A percentile compares a stretch with the other conserved stretches of the same genome.
phyloP scores from a whole-genome alignment of 2,888 invertebrate species.

The Lasius platythorax region DNA sequence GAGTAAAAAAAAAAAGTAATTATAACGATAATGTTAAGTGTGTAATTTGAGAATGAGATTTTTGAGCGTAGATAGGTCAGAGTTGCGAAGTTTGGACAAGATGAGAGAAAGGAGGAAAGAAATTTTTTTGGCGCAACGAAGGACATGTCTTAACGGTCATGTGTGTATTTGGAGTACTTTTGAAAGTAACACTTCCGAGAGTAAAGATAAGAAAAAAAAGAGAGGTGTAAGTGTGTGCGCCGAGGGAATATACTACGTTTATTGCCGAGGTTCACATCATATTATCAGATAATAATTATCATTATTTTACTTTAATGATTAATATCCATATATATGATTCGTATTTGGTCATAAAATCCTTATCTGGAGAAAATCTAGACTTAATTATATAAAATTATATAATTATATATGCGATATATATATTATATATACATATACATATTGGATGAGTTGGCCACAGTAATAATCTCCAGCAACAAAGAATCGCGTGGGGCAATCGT shows the following conservation, averaged over 20 bases:
- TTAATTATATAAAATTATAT: constrained; percentile 17
- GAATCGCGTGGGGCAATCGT: background rate
- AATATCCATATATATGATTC: background rate
- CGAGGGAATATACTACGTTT: constrained; percentile 28
- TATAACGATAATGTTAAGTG: constrained; percentile 32
- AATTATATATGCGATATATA: background rate
- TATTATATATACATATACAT: background rate
- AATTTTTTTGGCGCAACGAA: background rate
- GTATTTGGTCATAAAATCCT: background rate
- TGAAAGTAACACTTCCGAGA: constrained; percentile 57
- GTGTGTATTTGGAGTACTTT: constrained; percentile 43
- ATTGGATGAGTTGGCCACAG: background rate
- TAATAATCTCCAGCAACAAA: background rate
- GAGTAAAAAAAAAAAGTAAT: background rate
- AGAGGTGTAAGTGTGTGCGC: constrained; percentile 9
- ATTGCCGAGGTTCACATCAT: background rate
- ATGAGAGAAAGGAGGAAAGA: background rate
- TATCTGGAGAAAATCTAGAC: background rate
- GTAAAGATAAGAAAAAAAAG: constrained; percentile 8
- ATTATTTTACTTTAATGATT: constrained; percentile 20
- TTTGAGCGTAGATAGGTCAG: background rate
- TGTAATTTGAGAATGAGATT: constrained; percentile 19
- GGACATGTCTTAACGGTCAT: constrained; percentile 13
- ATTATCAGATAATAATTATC: background rate
- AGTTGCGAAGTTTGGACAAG: constrained; percentile 19